These are phyloP conservation scores for Turritopsis dohrnii DNA, from an alignment of 30 jellyfish, hydroid and myxozoan species.

Conservation along the genomic window DNA sequence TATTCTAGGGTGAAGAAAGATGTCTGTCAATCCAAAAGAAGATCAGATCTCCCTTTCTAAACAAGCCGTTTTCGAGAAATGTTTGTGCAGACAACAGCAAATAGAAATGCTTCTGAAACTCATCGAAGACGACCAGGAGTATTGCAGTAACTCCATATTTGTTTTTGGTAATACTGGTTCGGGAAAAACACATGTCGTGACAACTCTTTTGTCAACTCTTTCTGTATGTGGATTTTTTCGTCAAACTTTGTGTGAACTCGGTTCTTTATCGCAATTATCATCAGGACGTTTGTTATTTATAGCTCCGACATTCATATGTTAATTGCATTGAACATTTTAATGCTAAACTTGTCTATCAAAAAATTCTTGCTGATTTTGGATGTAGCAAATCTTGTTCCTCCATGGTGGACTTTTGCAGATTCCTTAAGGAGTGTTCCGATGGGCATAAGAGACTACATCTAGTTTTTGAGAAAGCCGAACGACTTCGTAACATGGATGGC, in stretches of 20 bases:
- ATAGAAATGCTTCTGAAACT: slow-evolving; percentile 30
- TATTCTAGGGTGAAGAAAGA: not conserved
- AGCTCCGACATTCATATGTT: slow-evolving; percentile 42
- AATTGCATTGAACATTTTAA: slow-evolving; percentile 62
- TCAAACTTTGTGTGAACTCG: not conserved
- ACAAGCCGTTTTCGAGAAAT: not conserved
- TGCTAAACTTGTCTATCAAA: slow-evolving; percentile 33
- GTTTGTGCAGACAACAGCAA: slow-evolving; percentile 45
- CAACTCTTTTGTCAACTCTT: slow-evolving; percentile 22
- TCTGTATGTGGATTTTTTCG: not conserved
- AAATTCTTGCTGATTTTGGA: slow-evolving; percentile 41
- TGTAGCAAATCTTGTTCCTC: slow-evolving; percentile 36
- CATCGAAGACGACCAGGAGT: slow-evolving; percentile 37
- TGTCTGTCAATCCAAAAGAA: not conserved
- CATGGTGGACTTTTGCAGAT: slow-evolving; percentile 67
- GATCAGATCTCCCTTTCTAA: not conserved
- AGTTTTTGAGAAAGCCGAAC: slow-evolving; percentile 63
- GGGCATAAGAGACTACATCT: slow-evolving; percentile 29
- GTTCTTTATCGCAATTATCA: too few relatives aligned
- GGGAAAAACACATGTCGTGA: slow-evolving; percentile 53
- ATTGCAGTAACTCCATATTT: slow-evolving; percentile 42
- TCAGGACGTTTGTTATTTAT: too few relatives aligned
- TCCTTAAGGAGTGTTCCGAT: slow-evolving; percentile 16
- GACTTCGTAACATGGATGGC: slow-evolving; percentile 68
- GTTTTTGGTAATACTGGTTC: slow-evolving; percentile 75